Base-by-base conservation (phyloP, 1,140 invertebrate genomes). In the Sinonovacula constricta region DNA sequence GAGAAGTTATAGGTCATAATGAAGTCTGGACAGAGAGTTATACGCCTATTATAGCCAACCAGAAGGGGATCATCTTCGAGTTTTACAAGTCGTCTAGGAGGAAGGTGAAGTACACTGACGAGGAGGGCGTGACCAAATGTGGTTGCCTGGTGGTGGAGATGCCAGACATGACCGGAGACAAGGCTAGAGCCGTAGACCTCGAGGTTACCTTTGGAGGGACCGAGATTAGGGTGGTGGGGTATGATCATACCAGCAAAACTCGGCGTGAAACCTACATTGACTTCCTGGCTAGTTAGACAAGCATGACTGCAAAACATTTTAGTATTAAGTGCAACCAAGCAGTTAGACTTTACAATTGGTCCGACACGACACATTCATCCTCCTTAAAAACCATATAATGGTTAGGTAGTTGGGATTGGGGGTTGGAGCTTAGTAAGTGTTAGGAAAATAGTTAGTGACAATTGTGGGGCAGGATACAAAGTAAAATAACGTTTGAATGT, bases 201-300 rank as follows among this genome's bases (percentile, higher is more conserved):
- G 89, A 92, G 80, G 92, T 94, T 83, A 91, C 91, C 51, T 94
- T 94, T 86, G 93, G 93, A 0, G 93, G 93, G 45, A 94, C 93
- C 0, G 93, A 94, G 86, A 92, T 94, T 49, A 92, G 92, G 80
- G 93, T 93, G 0, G 91, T 91, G 39, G 93, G 93, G 1, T 87
- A 92, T 15, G 93, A 94, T 79, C 90, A 93, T 24, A 88, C 89
- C 0, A 92, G 93, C 14, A 92, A 92, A 34, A 91, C 91, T 60
- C 88, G 88, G 54, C 92, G 93, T 10, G 89, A 92, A 77, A 92
- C 92, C 0, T 91, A 91, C 67, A 91, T 94, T 56, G 93, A 93
- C 80, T 94, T 94, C 85, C 83, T 93, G 4, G 88, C 88, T 2
- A 62, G 67, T 12, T 86, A 78, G 53, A 33, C 12, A 18, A 28